Conservation (phyloP, 2,113 vertebrate genomes). For the Tichodroma muraria region DNA sequence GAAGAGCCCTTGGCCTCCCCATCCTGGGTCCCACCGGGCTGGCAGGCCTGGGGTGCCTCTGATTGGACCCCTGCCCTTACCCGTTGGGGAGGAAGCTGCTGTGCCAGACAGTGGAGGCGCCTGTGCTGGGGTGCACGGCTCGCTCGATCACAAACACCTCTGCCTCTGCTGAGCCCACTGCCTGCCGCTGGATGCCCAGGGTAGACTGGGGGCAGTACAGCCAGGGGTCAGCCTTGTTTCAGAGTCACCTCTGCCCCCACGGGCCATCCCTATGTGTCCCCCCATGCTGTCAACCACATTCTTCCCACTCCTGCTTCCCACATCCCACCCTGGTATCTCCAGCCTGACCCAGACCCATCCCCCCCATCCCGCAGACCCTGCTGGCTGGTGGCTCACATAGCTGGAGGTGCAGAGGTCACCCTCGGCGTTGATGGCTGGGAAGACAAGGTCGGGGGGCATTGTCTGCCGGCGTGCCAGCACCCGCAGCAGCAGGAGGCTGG, state of each 20-base stretch:
- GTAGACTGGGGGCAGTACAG: conserved; percentile 12
- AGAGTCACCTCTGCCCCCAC: background rate
- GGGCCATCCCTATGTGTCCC: no score
- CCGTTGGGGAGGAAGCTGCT: conserved; percentile 83
- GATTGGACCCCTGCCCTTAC: conserved; percentile 26
- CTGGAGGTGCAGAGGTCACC: conserved; percentile 68
- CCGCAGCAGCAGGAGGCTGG: conserved; percentile 83
- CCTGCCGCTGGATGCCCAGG: conserved; percentile 72
- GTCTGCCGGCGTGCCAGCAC: conserved; percentile 70
- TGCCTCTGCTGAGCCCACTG: conserved; percentile 44
- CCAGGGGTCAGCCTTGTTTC: background rate
- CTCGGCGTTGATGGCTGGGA: conserved; percentile 75
- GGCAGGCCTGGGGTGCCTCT: background rate
- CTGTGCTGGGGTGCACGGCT: conserved; percentile 30
- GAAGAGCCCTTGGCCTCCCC: background rate
- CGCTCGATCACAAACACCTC: conserved; percentile 83
- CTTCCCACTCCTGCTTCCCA: background rate
- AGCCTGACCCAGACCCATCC: background rate
- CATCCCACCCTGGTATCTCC: background rate
- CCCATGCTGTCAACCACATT: background rate
- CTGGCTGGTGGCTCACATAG: conserved; percentile 70
- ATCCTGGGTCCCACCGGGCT: background rate
- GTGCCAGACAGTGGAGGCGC: conserved; percentile 72
- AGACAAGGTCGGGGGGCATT: conserved; percentile 70
- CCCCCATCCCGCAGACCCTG: background rate